Evolutionary conservation across 2,113 vertebrate species (phyloP), one percentile per base, ranked within the genome.

Genomic region (Hypocryptadius cinnamomeus): DNA sequence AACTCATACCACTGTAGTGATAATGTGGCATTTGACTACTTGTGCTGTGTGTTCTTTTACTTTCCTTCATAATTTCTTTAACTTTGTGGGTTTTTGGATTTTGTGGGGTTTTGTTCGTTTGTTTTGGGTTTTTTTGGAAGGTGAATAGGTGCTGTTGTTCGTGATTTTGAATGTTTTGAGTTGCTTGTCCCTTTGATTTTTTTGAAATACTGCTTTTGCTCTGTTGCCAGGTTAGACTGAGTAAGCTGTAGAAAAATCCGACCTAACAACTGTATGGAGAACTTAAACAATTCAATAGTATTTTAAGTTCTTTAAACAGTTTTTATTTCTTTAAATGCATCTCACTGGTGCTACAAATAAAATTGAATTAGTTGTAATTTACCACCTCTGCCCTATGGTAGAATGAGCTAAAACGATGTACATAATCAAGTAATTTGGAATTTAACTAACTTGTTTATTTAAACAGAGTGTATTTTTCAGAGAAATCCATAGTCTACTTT

Each of bases 401-500:
- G 89, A 97, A 91, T 91, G 85, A 94, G 16, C 35, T 79, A 92
- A 91, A 90, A 94, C 87, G 71, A 71, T 96, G 96, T 89, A 81
- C 73, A 79, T 79, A 96, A 95, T 96, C 87, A 95, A 95, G 90
- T 93, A 94, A 95, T 82, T 87, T 95, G 85, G 78, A 84, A 82
- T 97, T 94, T 95, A 97, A 94, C 87, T 61, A 96, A 95, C 69
- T 91, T 96, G 85, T 81, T 97, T 93, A 89, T 96, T 96, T 97
- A 94, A 97, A 80, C 39, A 80, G 72, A 80, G 51, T 48, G 16
- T 89, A 48, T 94, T 85, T 81, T 88, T 94, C 48, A 73, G 83
- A 82, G 69, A 97, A 96, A 97, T 95, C 96, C 13, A 79, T 96
- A 96, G 40, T 64, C 39, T 92, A 60, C 69, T 94, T 93, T 80